phyloP scores from a whole-genome alignment of 2,888 invertebrate species.

The Platerodrilus igneus region DNA sequence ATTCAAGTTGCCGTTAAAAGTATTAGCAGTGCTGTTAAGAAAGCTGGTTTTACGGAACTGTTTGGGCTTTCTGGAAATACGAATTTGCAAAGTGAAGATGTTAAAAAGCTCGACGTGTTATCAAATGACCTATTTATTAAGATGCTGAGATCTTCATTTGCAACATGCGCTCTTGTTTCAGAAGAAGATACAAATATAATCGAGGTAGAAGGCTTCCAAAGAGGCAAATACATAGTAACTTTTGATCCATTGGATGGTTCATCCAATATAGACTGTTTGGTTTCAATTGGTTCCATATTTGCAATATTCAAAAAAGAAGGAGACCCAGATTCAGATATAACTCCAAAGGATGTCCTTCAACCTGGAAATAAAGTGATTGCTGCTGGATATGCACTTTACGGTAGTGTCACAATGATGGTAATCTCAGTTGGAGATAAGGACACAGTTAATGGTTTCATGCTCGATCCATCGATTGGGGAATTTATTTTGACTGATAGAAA shows the following conservation, averaged over 20 bases:
- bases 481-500: constrained; percentile 81
- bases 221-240: constrained; percentile 95
- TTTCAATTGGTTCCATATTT: constrained; percentile 97
- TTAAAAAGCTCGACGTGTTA: constrained; percentile 94
- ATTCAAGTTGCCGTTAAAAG: too few species aligned
- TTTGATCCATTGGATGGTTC: constrained; percentile 98
- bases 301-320: constrained; percentile 79
- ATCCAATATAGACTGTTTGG: constrained; percentile 97
- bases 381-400: constrained; percentile 95
- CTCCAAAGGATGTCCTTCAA: constrained; percentile 74
- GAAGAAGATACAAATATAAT: constrained; percentile 92
- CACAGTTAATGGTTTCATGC: constrained; percentile 58
- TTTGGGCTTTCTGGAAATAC: constrained; percentile 92
- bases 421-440: constrained; percentile 60
- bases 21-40: too few species aligned
- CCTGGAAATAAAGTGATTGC: constrained; percentile 83
- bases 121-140: constrained; percentile 97
- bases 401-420: constrained; percentile 94
- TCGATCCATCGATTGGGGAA: constrained; percentile 76
- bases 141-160: constrained; percentile 91
- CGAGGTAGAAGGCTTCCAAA: constrained; percentile 82
- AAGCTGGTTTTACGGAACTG: too few species aligned
- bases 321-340: constrained; percentile 48
- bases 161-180: constrained; percentile 86
- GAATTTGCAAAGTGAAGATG: constrained; percentile 96